Conservation (phyloP, 2,888 invertebrate genomes). For the Scrobipalpa atriplicella region DNA sequence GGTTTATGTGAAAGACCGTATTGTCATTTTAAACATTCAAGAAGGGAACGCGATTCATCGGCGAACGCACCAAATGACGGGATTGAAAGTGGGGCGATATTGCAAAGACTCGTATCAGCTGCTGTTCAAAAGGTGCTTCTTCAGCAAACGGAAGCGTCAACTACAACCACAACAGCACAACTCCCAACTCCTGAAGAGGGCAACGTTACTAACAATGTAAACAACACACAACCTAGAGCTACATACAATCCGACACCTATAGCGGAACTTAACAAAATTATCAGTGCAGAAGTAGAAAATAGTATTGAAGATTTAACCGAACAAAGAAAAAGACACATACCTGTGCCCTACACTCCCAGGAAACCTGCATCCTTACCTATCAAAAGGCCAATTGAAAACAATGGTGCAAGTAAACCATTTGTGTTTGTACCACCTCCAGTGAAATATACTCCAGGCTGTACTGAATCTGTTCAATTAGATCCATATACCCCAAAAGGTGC, state of each 20-base stretch:
- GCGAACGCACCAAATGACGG: constrained; percentile 61
- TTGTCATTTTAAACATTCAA: constrained; percentile 95
- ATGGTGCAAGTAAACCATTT: constrained; percentile 67
- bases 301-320: constrained; percentile 60
- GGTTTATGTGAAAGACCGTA: constrained; percentile 93
- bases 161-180: constrained; percentile 42
- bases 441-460: constrained; percentile 68
- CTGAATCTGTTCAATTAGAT: constrained; percentile 62
- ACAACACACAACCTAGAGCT: constrained; percentile 61
- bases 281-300: constrained; percentile 56
- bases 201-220: constrained; percentile 42
- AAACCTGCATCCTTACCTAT: constrained; percentile 68
- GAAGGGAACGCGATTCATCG: constrained; percentile 81
- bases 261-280: constrained; percentile 81
- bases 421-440: constrained; percentile 69
- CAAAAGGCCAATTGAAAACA: constrained; percentile 63
- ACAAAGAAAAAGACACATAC: constrained; percentile 73
- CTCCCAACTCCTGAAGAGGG: constrained; percentile 32
- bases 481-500: constrained; percentile 71
- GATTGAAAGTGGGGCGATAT: constrained; percentile 75
- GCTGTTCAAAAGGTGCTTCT: constrained; percentile 85
- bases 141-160: constrained; percentile 68
- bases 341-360: constrained; percentile 78
- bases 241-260: constrained; percentile 87
- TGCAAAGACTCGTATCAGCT: constrained; percentile 83